A percentile compares a stretch with the other conserved stretches of the same genome.
phyloP scores from a whole-genome alignment of 1,140 invertebrate genomes.

The Oedothorax gibbosus region DNA sequence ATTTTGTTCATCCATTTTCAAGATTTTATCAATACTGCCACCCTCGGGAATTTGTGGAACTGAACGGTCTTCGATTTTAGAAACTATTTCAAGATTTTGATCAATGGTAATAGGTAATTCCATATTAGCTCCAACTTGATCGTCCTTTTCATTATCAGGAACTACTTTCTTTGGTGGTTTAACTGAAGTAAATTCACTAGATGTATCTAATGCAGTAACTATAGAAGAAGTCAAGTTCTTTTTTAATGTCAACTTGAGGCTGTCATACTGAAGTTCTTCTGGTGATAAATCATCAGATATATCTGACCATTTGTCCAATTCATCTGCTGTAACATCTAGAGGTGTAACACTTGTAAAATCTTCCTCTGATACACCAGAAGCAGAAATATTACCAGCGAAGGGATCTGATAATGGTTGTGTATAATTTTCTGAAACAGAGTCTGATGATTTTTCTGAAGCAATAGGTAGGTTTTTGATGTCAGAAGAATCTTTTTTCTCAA shows the following conservation, averaged over 20 bases:
- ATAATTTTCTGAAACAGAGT: neutral
- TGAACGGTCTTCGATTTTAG: too few relatives aligned
- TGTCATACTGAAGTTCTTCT: constrained; percentile 30
- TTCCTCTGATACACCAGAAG: constrained; percentile 39
- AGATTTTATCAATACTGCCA: too few relatives aligned
- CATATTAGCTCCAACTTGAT: neutral
- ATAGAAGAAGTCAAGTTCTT: neutral
- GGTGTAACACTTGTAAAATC: constrained; percentile 51
- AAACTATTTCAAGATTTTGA: too few relatives aligned
- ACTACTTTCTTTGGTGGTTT: too few relatives aligned
- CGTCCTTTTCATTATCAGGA: neutral
- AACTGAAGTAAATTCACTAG: too few relatives aligned
- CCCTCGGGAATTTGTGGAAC: too few relatives aligned
- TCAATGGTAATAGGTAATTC: too few relatives aligned
- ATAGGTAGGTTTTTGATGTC: neutral
- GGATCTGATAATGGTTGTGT: neutral
- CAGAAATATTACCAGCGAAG: neutral
- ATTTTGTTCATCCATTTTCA: too few relatives aligned
- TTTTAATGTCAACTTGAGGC: constrained; percentile 1
- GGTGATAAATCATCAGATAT: constrained; percentile 34
- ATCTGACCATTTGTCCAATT: constrained; percentile 48
- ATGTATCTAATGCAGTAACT: too few relatives aligned
- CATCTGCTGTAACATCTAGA: constrained; percentile 38
- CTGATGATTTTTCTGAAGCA: constrained; percentile 4
- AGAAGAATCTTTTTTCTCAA: neutral